These are phyloP conservation scores for Hydropsyche betteni DNA, from an alignment of 2,888 invertebrate genomes.

Conservation along the genomic window DNA sequence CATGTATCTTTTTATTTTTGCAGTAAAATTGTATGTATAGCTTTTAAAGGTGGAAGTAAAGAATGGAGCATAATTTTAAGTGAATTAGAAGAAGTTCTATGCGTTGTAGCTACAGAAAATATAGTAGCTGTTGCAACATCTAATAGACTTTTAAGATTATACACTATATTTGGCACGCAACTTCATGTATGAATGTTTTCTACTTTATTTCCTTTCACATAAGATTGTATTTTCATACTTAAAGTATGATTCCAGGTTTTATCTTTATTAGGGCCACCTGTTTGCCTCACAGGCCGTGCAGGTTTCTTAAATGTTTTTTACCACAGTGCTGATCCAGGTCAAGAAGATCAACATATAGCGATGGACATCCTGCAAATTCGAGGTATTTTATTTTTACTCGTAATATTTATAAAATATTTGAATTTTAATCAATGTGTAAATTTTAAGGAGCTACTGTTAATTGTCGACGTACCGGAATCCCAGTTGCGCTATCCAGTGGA, in stretches of 20 bases:
- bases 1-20: constrained; percentile 47
- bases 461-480: constrained; percentile 60
- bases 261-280: constrained; percentile 60
- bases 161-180: constrained; percentile 88
- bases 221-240: neutral
- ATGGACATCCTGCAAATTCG: constrained; percentile 64
- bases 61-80: constrained; percentile 87
- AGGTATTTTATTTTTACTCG: constrained; percentile 54
- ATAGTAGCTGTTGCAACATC: constrained; percentile 84
- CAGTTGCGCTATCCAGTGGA: constrained; percentile 73
- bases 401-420: neutral
- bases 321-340: constrained; percentile 61
- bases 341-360: constrained; percentile 61
- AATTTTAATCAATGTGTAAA: neutral
- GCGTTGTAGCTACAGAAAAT: constrained; percentile 72
- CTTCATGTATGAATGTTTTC: constrained; percentile 64
- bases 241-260: constrained; percentile 57
- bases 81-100: constrained; percentile 79
- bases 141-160: constrained; percentile 80
- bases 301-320: constrained; percentile 60
- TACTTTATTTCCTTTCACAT: neutral
- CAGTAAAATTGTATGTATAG: constrained; percentile 80
- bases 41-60: constrained; percentile 78
- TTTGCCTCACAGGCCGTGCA: constrained; percentile 59
- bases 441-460: constrained; percentile 20